These are phyloP conservation scores for Pollicipes pollicipes DNA, from an alignment of 1,140 invertebrate genomes.

Conservation along the genomic window DNA sequence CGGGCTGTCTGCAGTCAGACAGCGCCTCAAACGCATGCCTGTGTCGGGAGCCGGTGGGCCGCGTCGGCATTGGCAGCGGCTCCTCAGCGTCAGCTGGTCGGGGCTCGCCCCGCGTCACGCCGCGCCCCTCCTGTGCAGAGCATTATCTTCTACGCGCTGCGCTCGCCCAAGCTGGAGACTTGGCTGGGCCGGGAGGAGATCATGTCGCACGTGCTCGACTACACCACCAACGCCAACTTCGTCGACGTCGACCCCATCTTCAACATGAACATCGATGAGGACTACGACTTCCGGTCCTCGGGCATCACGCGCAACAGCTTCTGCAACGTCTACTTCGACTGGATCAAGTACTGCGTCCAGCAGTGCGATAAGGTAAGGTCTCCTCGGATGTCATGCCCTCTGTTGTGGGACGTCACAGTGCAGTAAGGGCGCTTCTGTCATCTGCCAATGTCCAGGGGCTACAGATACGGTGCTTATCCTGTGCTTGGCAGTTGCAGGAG, in stretches of 20 bases:
- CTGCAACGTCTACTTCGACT: slow-evolving; percentile 72
- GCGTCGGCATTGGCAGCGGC: too few species aligned
- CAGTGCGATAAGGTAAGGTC: slow-evolving; percentile 42
- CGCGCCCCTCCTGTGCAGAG: slow-evolving; percentile 41
- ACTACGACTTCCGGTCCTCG: slow-evolving; percentile 70
- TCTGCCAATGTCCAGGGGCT: slow-evolving; percentile 7
- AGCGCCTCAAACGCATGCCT: too few species aligned
- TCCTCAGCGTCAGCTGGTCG: too few species aligned
- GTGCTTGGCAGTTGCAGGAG: too few species aligned
- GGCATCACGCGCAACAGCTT: slow-evolving; percentile 83
- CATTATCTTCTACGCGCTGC: slow-evolving; percentile 89
- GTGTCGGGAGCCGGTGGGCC: too few species aligned
- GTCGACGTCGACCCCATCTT: slow-evolving; percentile 93
- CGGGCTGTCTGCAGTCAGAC: too few species aligned
- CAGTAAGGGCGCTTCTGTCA: too few species aligned
- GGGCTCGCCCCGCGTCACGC: too few species aligned
- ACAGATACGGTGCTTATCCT: neutral
- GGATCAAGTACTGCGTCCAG: slow-evolving; percentile 76
- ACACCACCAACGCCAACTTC: slow-evolving; percentile 64
- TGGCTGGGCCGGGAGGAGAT: slow-evolving; percentile 71
- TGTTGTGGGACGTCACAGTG: neutral
- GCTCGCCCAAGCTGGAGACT: slow-evolving; percentile 66
- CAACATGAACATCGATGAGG: slow-evolving; percentile 84
- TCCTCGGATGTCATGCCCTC: slow-evolving; percentile 18
- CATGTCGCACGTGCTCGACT: slow-evolving; percentile 48